A percentile compares a stretch with the other conserved stretches of the same genome.
Conservation (phyloP, 37 sponge, comb jelly and placozoan species). For the Trichoplax adhaerens region DNA sequence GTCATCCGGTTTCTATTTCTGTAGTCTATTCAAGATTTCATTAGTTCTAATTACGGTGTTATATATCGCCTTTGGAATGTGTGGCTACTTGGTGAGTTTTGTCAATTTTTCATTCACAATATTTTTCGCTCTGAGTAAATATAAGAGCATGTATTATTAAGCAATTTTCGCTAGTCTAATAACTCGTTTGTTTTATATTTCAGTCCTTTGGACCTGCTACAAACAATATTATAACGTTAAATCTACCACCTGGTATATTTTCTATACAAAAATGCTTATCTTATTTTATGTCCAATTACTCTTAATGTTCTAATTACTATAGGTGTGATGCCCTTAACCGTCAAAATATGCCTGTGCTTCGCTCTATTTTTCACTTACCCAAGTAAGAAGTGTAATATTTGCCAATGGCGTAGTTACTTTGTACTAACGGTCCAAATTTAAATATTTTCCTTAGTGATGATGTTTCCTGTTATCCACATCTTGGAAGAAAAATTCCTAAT, state of each 20-base stretch:
- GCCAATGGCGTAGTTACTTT: background rate
- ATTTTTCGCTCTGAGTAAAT: background rate
- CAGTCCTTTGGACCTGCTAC: constrained; percentile 9
- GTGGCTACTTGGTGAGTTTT: constrained; percentile 70
- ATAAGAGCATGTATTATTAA: background rate
- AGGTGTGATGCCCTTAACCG: constrained; percentile 60
- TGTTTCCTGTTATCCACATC: constrained; percentile 82
- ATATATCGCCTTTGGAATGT: constrained; percentile 74
- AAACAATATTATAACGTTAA: constrained; percentile 67
- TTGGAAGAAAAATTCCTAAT: constrained; percentile 43
- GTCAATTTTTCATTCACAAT: background rate
- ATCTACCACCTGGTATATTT: constrained; percentile 46
- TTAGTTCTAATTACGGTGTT: constrained; percentile 33
- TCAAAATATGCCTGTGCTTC: constrained; percentile 73
- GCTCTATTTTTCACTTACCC: constrained; percentile 93
- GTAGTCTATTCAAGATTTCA: constrained; percentile 42
- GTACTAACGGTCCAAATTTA: background rate
- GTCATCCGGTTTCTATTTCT: background rate
- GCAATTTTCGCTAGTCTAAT: constrained; percentile 9
- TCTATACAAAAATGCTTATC: no score
- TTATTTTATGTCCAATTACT: background rate
- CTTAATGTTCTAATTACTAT: background rate
- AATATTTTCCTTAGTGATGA: constrained; percentile 68
- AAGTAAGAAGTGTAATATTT: constrained; percentile 17
- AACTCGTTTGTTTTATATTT: background rate